These are phyloP conservation scores for Micromys minutus DNA, from an alignment of 2,113 vertebrate species.

Conservation along the genomic window DNA sequence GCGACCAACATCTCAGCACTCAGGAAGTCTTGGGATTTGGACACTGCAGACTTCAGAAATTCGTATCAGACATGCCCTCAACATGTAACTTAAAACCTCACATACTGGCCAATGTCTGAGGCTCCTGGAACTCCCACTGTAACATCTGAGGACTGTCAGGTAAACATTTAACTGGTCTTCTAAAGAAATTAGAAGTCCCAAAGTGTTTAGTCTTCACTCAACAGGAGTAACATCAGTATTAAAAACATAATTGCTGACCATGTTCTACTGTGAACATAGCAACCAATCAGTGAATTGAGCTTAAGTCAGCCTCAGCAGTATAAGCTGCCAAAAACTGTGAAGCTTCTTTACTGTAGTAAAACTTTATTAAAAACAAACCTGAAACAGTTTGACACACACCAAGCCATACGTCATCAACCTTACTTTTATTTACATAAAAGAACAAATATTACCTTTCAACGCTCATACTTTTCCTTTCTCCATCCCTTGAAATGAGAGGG, in stretches of 20 bases:
- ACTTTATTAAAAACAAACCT: conserved; percentile 23
- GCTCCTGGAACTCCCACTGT: conserved; percentile 3
- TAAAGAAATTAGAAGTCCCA: conserved; percentile 4
- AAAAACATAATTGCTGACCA: neutral
- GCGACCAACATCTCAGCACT: neutral
- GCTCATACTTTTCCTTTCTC: conserved; percentile 99
- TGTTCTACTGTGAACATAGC: neutral
- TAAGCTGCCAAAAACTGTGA: neutral
- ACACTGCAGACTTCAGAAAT: neutral
- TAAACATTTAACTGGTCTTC: conserved; percentile 26
- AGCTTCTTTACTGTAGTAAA: neutral
- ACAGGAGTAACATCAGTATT: conserved; percentile 1
- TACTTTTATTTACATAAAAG: conserved; percentile 9
- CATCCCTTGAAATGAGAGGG: conserved; percentile 88
- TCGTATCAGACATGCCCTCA: neutral
- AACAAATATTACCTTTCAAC: conserved; percentile 92
- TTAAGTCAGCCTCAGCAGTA: neutral
- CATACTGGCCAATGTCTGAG: neutral
- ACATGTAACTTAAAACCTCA: neutral
- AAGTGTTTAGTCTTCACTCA: conserved; percentile 26
- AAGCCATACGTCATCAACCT: conserved; percentile 20
- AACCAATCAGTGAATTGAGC: neutral
- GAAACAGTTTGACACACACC: conserved; percentile 33
- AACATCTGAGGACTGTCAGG: conserved; percentile 10
- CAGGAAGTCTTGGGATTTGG: neutral